Evolutionary conservation across 2,797 vertebrate genomes (phyloP).

Genomic region (Nasua narica): DNA sequence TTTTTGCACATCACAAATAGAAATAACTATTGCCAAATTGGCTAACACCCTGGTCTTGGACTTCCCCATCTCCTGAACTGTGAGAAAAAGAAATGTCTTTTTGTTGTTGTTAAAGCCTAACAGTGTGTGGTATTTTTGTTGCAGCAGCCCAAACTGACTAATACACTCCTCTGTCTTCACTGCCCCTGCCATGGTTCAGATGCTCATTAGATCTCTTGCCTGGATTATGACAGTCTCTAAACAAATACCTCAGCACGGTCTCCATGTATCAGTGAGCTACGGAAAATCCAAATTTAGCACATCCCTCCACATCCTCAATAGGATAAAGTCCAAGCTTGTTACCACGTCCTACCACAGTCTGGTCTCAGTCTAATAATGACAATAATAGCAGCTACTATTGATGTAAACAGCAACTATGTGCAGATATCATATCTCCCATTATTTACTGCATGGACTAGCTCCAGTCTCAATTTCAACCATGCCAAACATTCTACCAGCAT

Average conservation of each 20-base stretch:
- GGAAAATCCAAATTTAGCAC: background rate
- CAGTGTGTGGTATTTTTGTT: background rate
- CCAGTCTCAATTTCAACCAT: background rate
- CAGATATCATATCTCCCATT: background rate
- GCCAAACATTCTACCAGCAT: background rate
- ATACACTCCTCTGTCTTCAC: background rate
- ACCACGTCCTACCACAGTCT: background rate
- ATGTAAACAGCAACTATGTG: background rate
- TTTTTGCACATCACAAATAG: background rate
- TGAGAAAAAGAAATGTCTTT: background rate
- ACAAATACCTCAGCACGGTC: background rate
- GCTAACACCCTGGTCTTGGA: background rate
- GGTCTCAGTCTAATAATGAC: background rate
- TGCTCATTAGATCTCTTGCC: background rate
- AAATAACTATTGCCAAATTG: background rate
- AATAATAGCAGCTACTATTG: background rate
- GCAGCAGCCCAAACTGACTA: background rate
- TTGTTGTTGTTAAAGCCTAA: background rate
- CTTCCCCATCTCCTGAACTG: background rate
- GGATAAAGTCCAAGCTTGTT: background rate
- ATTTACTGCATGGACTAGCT: background rate
- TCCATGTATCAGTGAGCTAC: background rate
- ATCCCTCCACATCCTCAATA: background rate
- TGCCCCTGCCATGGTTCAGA: background rate
- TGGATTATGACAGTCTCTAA: background rate